phyloP scores from a whole-genome alignment of 2,888 invertebrate species.

The Cryptophagus acutangulus region DNA sequence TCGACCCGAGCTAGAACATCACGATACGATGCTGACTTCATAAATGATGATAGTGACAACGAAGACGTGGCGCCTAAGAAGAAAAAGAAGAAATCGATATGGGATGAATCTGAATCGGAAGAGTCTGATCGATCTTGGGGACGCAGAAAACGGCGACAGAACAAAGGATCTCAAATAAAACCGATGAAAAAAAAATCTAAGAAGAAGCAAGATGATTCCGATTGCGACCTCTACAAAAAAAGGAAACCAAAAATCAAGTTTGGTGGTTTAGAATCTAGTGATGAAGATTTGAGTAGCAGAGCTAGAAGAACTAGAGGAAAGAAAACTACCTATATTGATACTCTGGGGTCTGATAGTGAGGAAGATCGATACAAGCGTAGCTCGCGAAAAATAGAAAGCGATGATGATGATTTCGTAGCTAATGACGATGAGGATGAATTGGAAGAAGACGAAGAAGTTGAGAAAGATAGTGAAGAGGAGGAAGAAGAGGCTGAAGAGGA shows the following conservation, averaged over 20 bases:
- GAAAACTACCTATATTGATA: slow-evolving; percentile 74
- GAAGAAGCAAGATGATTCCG: slow-evolving; percentile 29
- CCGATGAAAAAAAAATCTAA: slow-evolving; percentile 48
- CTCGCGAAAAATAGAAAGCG: slow-evolving; percentile 50
- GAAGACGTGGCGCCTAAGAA: slow-evolving; percentile 52
- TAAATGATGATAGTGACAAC: slow-evolving; percentile 48
- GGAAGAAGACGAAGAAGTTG: slow-evolving; percentile 23
- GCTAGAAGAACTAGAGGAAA: slow-evolving; percentile 66
- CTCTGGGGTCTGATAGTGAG: slow-evolving; percentile 68
- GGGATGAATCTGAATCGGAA: slow-evolving; percentile 57
- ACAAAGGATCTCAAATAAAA: slow-evolving; percentile 24
- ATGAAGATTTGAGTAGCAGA: slow-evolving; percentile 49
- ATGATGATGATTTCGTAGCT: slow-evolving; percentile 52
- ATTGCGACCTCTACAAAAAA: slow-evolving; percentile 21
- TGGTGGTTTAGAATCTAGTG: slow-evolving; percentile 54
- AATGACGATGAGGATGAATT: slow-evolving; percentile 34
- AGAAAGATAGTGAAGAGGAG: slow-evolving; percentile 22
- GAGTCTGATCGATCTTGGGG: slow-evolving; percentile 60
- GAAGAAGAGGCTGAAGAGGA: slow-evolving; percentile 28
- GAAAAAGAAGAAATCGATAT: slow-evolving; percentile 56
- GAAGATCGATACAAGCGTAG: slow-evolving; percentile 52
- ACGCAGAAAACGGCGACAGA: slow-evolving; percentile 46
- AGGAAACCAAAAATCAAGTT: slow-evolving; percentile 50
- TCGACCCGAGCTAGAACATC: slow-evolving; percentile 53
- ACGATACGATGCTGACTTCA: slow-evolving; percentile 54